Percentiles rank a stretch among this genome's conserved stretches.
Evolutionary conservation across 2,797 vertebrate genomes (phyloP).

Genomic region (Ptychobarbus kaznakovi): DNA sequence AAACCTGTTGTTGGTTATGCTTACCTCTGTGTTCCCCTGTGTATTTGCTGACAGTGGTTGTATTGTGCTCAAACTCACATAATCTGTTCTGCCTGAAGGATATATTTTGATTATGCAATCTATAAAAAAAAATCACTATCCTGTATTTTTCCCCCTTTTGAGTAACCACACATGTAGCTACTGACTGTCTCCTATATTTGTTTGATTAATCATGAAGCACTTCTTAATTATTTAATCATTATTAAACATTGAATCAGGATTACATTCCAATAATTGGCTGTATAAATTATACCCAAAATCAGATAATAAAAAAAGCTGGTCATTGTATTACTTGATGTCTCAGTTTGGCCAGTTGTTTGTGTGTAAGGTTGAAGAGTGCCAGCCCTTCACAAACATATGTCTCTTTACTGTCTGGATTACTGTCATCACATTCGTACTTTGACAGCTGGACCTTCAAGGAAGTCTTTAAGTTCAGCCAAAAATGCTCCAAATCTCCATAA

Average conservation of each 20-base stretch:
- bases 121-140: conserved; percentile 68
- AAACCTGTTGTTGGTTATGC: no score
- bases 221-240: conserved; percentile 59
- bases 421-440: conserved; percentile 58
- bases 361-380: conserved; percentile 21
- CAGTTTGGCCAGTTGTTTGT: conserved; percentile 2
- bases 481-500: conserved; percentile 65
- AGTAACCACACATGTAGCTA: no score
- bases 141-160: conserved; percentile 56
- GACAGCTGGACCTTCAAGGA: conserved; percentile 50
- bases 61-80: conserved; percentile 48
- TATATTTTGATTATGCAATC: conserved; percentile 59
- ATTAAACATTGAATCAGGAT: conserved; percentile 62
- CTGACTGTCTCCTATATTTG: conserved; percentile 60
- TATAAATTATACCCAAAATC: background rate
- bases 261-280: background rate
- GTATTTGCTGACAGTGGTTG: conserved; percentile 8
- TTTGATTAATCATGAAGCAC: conserved; percentile 53
- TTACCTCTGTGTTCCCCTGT: no score
- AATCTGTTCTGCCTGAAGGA: conserved; percentile 58
- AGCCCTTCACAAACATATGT: conserved; percentile 40
- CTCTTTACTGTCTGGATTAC: conserved; percentile 54
- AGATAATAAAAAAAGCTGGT: background rate
- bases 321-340: background rate
- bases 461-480: conserved; percentile 58